phyloP scores from a whole-genome alignment of 2,888 invertebrate genomes.

The Ephialtes manifestator region DNA sequence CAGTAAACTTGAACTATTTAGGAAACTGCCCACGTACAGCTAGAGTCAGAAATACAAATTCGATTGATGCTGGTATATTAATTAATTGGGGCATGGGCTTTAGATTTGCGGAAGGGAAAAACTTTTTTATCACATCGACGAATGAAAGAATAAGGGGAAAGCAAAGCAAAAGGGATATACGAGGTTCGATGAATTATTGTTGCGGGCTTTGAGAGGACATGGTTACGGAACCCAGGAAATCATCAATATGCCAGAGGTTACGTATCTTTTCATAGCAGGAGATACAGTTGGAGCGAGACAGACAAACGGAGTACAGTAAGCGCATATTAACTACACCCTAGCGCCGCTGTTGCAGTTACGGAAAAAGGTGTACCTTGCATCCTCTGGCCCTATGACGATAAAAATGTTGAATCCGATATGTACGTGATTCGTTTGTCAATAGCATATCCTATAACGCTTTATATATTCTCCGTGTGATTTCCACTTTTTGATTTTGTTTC shows the following conservation, averaged over 20 bases:
- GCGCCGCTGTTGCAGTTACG: slow-evolving; percentile 22
- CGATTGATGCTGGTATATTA: not conserved
- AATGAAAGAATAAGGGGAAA: not conserved
- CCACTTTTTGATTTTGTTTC: slow-evolving; percentile 34
- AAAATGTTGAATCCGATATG: slow-evolving; percentile 49
- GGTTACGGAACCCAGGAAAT: not conserved
- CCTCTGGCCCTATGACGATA: slow-evolving; percentile 34
- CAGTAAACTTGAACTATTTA: no score
- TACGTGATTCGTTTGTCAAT: slow-evolving; percentile 54
- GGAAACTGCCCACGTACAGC: not conserved
- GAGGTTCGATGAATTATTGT: slow-evolving; percentile 16
- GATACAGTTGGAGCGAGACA: not conserved
- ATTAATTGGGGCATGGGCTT: not conserved
- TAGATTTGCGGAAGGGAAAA: not conserved
- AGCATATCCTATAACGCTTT: slow-evolving; percentile 26
- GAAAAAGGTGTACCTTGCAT: slow-evolving; percentile 32
- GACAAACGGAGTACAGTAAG: slow-evolving; percentile 15
- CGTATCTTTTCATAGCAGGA: slow-evolving; percentile 5
- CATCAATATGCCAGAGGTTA: slow-evolving; percentile 41
- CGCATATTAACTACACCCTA: slow-evolving; percentile 18
- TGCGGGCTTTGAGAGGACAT: not conserved
- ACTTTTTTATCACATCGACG: slow-evolving; percentile 1
- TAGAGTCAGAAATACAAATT: not conserved
- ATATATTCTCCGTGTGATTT: slow-evolving; percentile 29
- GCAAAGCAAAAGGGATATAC: slow-evolving; percentile 1